Base-by-base conservation (phyloP, 2,113 vertebrate species). In the Rostratula benghalensis region DNA sequence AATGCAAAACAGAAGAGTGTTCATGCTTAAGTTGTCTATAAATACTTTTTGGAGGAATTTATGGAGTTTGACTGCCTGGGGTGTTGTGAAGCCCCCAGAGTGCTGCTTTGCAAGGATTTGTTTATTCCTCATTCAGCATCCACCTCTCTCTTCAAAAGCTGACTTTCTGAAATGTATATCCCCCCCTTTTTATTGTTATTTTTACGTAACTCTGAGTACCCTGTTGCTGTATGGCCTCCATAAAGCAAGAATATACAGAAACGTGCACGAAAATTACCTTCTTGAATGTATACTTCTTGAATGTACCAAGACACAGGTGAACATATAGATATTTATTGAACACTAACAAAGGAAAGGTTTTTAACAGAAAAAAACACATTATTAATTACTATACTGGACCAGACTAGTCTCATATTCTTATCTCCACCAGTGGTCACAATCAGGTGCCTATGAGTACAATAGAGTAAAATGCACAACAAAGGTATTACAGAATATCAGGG, bases 21-120 rank as follows among this genome's bases (percentile, higher is more conserved):
- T 90, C 80, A 83, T 93, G 92, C 76, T 67, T 86, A 87, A 90
- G 64, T 83, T 83, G 35, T 71, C 85, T 95, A 92, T 86, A 92
- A 96, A 96, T 93, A 93, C 69, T 35, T 87, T 83, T 43, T 84
- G 41, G 48, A 91, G 35, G 48, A 87, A 51, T 27, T 90, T 59
- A 74, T 75, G 39, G 92, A 69, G 33, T 87, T 86, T 89, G 65
- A 68, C 85, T 74, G 27, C 74, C 35, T 2, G 0, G 35, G 37
- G 63, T 78, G 46, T 54, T 63, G 37, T 60, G 73, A 86, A 85
- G 83, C 5, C 71, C 43, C 90, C 39, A 22, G 19, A 28, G 68
- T 53, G 48, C 33, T 56, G 39, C 59, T 78, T 88, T 86, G 71
- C 45, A 67, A 69, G 23, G 46, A 54, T 90, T 87, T 73, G 65